A percentile compares a stretch with the other conserved stretches of the same genome.
These are phyloP conservation scores for Genyomyrus donnyi DNA, from an alignment of 2,113 vertebrate genomes.

Conservation along the genomic window DNA sequence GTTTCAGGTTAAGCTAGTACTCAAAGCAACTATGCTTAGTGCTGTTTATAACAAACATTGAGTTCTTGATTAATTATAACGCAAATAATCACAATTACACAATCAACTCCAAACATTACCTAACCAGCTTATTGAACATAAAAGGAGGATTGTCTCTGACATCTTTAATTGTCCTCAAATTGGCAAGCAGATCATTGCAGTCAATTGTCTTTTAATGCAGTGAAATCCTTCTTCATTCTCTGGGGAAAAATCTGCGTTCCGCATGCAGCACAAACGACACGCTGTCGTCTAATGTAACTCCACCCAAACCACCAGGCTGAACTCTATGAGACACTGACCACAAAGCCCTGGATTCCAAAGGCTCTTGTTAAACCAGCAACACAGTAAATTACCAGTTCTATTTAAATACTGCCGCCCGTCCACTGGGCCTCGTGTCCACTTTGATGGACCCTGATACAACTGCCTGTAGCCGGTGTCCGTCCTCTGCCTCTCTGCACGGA, in stretches of 20 bases:
- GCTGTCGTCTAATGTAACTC: slow-evolving; percentile 30
- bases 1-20: background rate
- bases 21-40: background rate
- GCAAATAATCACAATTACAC: background rate
- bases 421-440: slow-evolving; percentile 23
- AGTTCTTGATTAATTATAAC: background rate
- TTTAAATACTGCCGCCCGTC: slow-evolving; percentile 32
- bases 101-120: background rate
- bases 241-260: slow-evolving; percentile 13
- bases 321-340: slow-evolving; percentile 34
- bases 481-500: background rate
- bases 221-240: slow-evolving; percentile 16
- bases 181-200: slow-evolving; percentile 10
- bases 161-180: background rate
- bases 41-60: background rate
- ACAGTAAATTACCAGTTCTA: slow-evolving; percentile 44
- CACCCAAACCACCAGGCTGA: slow-evolving; percentile 43
- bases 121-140: background rate
- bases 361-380: slow-evolving; percentile 27
- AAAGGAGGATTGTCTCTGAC: background rate
- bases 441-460: background rate
- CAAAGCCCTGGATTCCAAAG: slow-evolving; percentile 41
- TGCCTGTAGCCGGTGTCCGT: background rate
- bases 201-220: slow-evolving; percentile 15
- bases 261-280: background rate